Evolutionary conservation across 2,113 vertebrate species (phyloP).

Genomic region (Pachypanchax playfairii): DNA sequence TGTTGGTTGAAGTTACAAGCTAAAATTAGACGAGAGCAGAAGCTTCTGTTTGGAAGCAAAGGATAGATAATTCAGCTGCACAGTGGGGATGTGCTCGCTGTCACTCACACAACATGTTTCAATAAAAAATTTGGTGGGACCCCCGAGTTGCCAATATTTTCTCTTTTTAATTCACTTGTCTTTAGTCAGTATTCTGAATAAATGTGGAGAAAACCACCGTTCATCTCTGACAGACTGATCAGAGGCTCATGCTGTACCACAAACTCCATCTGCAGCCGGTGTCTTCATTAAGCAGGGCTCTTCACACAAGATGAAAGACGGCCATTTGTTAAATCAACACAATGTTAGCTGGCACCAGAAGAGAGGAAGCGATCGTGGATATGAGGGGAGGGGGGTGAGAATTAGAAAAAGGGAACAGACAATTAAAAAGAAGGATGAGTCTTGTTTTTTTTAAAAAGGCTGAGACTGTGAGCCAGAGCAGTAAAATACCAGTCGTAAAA

Average conservation of each 20-base stretch:
- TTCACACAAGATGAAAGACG: conserved; percentile 33
- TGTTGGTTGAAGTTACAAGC: conserved; percentile 54
- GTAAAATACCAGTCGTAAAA: conserved; percentile 25
- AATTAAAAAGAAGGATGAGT: conserved; percentile 8
- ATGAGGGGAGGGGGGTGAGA: background rate
- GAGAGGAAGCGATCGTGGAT: background rate
- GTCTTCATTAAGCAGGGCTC: conserved; percentile 41
- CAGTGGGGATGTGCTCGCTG: conserved; percentile 2
- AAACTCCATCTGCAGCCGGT: background rate
- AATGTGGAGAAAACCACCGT: conserved; percentile 9
- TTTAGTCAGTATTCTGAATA: conserved; percentile 11
- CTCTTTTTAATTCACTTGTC: background rate
- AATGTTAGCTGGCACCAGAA: conserved; percentile 2
- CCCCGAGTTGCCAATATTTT: background rate
- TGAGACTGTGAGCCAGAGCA: conserved; percentile 10
- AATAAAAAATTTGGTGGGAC: conserved; percentile 2
- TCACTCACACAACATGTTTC: conserved; percentile 12
- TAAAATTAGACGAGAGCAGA: conserved; percentile 58
- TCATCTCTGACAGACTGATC: conserved; percentile 30
- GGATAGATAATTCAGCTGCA: conserved; percentile 24
- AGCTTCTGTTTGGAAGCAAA: conserved; percentile 35
- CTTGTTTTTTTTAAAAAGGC: conserved; percentile 5
- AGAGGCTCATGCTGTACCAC: background rate
- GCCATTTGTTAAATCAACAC: conserved; percentile 51
- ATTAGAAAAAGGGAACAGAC: background rate